Conservation (phyloP, 2,888 invertebrate genomes). For the Tenthredo notha region DNA sequence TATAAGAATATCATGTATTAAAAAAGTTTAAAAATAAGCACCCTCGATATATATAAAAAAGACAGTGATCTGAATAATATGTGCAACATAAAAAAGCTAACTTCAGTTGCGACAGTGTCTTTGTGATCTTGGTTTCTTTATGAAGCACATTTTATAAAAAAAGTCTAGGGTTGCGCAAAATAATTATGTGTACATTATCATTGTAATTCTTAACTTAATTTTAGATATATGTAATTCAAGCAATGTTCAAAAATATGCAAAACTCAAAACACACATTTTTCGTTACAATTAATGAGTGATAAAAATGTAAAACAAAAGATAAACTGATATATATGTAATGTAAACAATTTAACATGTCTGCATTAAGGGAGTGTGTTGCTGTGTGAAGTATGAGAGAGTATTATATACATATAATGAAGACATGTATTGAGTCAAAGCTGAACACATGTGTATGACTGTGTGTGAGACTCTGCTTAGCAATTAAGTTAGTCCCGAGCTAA, state of each 20-base stretch:
- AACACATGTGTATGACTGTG: no score
- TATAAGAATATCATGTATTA: no score
- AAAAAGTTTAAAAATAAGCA: no score
- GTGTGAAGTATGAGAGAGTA: background rate
- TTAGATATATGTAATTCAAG: background rate
- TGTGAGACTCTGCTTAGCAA: no score
- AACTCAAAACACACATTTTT: no score
- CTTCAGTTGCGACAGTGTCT: conserved; percentile 16
- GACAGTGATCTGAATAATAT: no score
- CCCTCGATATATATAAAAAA: no score
- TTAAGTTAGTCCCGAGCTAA: no score
- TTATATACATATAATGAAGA: no score
- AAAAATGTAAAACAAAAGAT: background rate
- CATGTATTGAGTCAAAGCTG: no score
- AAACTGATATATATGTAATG: background rate
- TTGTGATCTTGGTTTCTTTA: background rate
- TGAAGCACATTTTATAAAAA: background rate
- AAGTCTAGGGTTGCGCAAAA: background rate
- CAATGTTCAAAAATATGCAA: no score
- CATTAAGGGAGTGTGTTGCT: conserved; percentile 27
- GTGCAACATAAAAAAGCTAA: background rate
- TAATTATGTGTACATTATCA: background rate
- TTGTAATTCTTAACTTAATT: background rate
- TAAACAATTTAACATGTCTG: background rate
- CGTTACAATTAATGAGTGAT: background rate